Percentiles rank a stretch among this genome's conserved stretches.
Evolutionary conservation across 2,797 vertebrate species (phyloP).

Genomic region (Crocidura indochinensis): DNA sequence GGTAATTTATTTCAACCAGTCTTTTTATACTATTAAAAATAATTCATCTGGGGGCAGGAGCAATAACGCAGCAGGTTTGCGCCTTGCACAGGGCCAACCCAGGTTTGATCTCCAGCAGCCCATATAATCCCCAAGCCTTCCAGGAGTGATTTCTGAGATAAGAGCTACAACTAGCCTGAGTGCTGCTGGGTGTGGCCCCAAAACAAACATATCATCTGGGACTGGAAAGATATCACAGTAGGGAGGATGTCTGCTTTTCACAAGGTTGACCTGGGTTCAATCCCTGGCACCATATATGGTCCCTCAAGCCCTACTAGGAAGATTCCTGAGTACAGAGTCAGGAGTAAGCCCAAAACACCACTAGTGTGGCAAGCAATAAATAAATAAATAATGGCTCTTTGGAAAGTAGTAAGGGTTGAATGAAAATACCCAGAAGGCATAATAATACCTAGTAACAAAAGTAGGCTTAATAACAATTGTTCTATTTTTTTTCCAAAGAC

Average conservation of each 20-base stretch:
- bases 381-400: not conserved
- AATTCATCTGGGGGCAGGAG: not conserved
- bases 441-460: conserved; percentile 17
- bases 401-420: not conserved
- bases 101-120: no score
- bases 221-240: no score
- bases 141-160: no score
- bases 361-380: not conserved
- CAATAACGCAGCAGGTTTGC: not conserved
- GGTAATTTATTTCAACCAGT: conserved; percentile 9
- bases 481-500: conserved; percentile 9
- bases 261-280: not conserved
- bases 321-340: not conserved
- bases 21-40: conserved; percentile 2
- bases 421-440: not conserved
- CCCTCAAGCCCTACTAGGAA: not conserved
- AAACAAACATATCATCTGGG: no score
- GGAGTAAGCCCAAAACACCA: no score
- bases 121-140: no score
- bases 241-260: no score
- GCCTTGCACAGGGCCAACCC: no score
- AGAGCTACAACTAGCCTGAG: no score
- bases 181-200: no score
- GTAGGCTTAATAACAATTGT: not conserved
- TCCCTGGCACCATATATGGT: not conserved